phyloP scores from a whole-genome alignment of 2,797 vertebrate species.

The Crypturellus tataupa region DNA sequence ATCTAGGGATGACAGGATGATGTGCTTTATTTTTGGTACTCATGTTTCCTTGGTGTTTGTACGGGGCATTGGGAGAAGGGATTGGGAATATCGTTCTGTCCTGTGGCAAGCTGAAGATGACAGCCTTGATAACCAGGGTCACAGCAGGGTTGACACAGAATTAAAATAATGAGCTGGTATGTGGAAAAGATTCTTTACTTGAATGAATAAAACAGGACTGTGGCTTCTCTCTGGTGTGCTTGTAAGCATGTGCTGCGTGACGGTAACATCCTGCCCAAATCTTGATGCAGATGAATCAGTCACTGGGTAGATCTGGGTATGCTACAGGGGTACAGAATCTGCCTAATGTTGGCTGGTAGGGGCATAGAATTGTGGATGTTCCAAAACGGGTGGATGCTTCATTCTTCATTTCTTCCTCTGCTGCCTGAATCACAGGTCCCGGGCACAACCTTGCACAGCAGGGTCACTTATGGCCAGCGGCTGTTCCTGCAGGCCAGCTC shows the following conservation, averaged over 20 bases:
- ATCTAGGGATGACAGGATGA: neutral
- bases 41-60: neutral
- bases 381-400: neutral
- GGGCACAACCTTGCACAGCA: neutral
- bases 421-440: neutral
- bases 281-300: neutral
- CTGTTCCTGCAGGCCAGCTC: neutral
- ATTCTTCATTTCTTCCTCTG: neutral
- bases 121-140: neutral
- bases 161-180: neutral
- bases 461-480: neutral
- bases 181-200: neutral
- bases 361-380: neutral
- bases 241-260: neutral
- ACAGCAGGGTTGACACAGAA: neutral
- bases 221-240: neutral
- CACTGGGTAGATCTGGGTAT: neutral
- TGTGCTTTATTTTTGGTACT: neutral
- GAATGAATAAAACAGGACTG: rapidly evolving
- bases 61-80: neutral
- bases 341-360: rapidly evolving
- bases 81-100: neutral
- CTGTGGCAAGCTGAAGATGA: neutral
- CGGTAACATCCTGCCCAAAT: neutral
- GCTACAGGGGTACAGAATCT: neutral